Conservation (phyloP, 2,113 vertebrate genomes). For the Fulmarus glacialis region DNA sequence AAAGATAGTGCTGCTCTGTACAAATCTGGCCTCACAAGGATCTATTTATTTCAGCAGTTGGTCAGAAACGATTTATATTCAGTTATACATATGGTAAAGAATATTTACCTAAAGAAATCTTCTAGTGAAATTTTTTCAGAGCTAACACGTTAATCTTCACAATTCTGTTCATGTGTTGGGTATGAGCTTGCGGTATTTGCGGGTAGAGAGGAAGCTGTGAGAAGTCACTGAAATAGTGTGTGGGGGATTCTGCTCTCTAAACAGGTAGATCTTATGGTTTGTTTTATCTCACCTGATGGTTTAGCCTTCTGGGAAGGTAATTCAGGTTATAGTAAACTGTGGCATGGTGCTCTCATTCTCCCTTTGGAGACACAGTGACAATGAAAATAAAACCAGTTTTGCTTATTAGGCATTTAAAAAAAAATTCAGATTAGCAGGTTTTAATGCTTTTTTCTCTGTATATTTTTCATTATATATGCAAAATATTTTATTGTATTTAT, state of each 20-base stretch:
- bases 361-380: neutral
- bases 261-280: neutral
- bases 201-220: neutral
- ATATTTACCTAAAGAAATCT: neutral
- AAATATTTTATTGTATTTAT: neutral
- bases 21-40: neutral
- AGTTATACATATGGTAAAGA: neutral
- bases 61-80: neutral
- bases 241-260: neutral
- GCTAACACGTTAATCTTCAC: neutral
- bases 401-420: neutral
- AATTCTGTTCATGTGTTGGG: neutral
- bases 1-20: neutral
- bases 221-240: neutral
- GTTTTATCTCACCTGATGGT: neutral
- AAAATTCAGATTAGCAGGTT: neutral
- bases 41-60: neutral
- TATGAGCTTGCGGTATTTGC: neutral
- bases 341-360: neutral
- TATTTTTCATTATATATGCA: neutral
- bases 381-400: conserved; percentile 3
- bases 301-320: neutral
- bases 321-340: neutral
- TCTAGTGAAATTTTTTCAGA: neutral
- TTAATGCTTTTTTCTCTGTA: neutral